Base-by-base conservation (phyloP, 2,797 vertebrate genomes). In the Oryzias dopingdopingensis region DNA sequence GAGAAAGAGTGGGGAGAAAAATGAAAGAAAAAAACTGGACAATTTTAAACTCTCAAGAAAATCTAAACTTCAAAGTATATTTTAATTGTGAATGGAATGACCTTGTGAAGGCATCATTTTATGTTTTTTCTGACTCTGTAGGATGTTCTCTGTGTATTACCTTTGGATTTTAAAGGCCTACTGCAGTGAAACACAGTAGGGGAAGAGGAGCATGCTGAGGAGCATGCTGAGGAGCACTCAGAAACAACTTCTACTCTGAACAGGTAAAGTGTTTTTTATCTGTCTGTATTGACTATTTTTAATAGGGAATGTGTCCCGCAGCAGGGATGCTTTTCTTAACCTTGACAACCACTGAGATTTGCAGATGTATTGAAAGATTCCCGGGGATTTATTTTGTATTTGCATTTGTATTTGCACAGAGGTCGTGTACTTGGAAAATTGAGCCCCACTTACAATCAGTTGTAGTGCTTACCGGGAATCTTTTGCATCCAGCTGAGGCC, bases 231-330 rank as follows among this genome's bases (percentile, higher is more conserved):
- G 49, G 41, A 20, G 26, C 0, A 18, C 24, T 45, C 6, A 52
- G 29, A 48, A 61, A 53, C 2, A n/a, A 52, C 47, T 37, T 64
- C 41, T 56, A 32, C 61, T 73, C 61, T 69, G 14, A 50, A 29
- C 43, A 52, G 12, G 23, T 55, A n/a, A 68, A 49, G 26, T 37
- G 42, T 50, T 56, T 79, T 56, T 71, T 1, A 4, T 72, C 26
- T 56, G 29, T 43, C 26, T 17, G 29, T 54, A 70, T 62, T 58
- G 71, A 77, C 55, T 70, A 5, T 76, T 68, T 66, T 74, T 58
- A 57, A 74, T 74, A 72, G 65, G 46, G 68, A 80, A 62, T 20
- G 45, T 46, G 58, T 50, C 42, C 58, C 55, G 42, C 50, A 59
- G 52, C 45, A 44, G 8, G 52, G 52, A 47, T 43, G 26, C 32